Conservation (phyloP, 2,113 vertebrate genomes). For the Petromus typicus region DNA sequence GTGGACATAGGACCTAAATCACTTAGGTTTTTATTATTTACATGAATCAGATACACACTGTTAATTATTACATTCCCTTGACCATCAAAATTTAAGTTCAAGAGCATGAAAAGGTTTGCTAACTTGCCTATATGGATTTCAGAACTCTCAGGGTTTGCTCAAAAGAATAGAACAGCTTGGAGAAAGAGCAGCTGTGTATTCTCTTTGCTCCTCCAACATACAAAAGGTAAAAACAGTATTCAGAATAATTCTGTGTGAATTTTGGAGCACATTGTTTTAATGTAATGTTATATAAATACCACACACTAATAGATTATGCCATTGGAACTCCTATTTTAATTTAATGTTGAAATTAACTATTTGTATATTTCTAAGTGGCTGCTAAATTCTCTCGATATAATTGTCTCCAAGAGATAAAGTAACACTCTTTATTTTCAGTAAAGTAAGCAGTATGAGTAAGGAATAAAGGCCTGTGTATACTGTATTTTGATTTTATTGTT, state of each 20-base stretch:
- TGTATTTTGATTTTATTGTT: not conserved
- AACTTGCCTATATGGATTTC: not conserved
- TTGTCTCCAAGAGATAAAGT: conserved; percentile 53
- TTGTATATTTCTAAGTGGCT: not conserved
- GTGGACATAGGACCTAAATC: not conserved
- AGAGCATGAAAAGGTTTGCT: not conserved
- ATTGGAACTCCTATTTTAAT: not conserved
- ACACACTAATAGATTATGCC: too few relatives aligned
- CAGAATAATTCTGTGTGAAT: not conserved
- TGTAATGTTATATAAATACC: not conserved
- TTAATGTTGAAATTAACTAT: not conserved
- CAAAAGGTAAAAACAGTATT: not conserved
- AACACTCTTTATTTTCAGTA: not conserved
- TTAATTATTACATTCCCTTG: not conserved
- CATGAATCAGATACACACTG: not conserved
- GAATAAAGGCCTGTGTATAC: not conserved
- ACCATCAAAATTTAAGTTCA: not conserved
- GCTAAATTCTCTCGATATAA: not conserved
- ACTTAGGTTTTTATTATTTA: not conserved
- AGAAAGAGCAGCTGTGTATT: accelerated
- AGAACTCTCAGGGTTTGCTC: not conserved
- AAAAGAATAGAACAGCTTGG: not conserved
- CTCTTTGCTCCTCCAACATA: not conserved
- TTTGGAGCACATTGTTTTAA: not conserved
- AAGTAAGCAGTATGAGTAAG: not conserved